These are phyloP conservation scores for Ormyrus labotus DNA, from an alignment of 2,888 invertebrate species.

Conservation along the genomic window DNA sequence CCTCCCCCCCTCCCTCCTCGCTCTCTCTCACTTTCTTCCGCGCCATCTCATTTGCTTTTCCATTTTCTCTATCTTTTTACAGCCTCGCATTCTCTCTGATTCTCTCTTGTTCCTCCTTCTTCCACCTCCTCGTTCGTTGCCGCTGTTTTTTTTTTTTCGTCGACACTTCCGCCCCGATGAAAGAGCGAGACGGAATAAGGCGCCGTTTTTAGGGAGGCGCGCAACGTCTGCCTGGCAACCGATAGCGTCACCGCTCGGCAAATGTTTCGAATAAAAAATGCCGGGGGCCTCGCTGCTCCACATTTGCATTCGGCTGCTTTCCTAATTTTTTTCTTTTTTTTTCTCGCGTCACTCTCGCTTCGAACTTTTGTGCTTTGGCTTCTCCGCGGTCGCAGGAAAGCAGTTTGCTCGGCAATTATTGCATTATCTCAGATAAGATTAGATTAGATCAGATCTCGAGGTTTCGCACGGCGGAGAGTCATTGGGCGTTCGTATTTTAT, in stretches of 20 bases:
- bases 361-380: too few species aligned
- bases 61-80: conserved; percentile 56
- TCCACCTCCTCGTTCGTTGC: conserved; percentile 14
- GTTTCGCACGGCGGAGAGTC: neutral
- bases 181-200: conserved; percentile 17
- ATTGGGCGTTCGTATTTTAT: too few species aligned
- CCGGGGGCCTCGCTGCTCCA: too few species aligned
- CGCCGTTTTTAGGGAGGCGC: conserved; percentile 1
- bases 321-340: neutral
- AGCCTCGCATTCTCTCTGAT: conserved; percentile 13
- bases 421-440: conserved; percentile 26
- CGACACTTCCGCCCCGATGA: conserved; percentile 25
- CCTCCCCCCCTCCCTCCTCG: neutral
- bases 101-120: neutral
- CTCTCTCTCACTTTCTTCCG: conserved; percentile 44
- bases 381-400: neutral
- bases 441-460: conserved; percentile 24
- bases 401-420: conserved; percentile 2
- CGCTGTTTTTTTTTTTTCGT: conserved; percentile 5
- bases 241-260: conserved; percentile 15
- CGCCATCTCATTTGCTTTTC: conserved; percentile 57
- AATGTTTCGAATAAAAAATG: conserved; percentile 21
- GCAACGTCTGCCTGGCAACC: conserved; percentile 31
- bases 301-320: too few species aligned
- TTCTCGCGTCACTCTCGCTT: neutral